phyloP scores from a whole-genome alignment of 2,113 vertebrate genomes.

The Macroglossus sobrinus region DNA sequence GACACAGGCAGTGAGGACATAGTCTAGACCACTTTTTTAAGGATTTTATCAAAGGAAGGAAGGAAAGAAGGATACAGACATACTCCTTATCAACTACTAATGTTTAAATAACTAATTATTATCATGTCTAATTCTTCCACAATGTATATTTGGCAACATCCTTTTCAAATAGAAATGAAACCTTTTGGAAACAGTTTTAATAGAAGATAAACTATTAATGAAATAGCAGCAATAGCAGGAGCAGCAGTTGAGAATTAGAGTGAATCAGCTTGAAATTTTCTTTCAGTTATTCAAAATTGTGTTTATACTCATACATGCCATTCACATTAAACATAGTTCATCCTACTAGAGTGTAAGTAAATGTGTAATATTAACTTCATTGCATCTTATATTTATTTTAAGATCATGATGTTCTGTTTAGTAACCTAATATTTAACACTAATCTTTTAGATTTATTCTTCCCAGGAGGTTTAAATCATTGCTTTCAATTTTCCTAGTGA shows the following conservation, averaged over 20 bases:
- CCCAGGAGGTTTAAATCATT: background rate
- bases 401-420: background rate
- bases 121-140: background rate
- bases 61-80: background rate
- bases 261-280: background rate
- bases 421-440: constrained; percentile 15
- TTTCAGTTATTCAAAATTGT: background rate
- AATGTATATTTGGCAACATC: background rate
- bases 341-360: background rate
- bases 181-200: background rate
- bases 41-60: background rate
- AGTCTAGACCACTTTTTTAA: background rate
- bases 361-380: background rate
- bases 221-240: background rate
- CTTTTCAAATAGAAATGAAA: background rate
- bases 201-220: background rate
- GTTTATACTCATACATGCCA: background rate
- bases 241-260: background rate
- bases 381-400: background rate
- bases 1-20: background rate
- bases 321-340: background rate
- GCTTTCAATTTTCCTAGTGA: background rate
- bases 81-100: background rate
- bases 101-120: background rate
- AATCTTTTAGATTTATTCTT: background rate